A percentile compares a stretch with the other conserved stretches of the same genome.
Conservation (phyloP, 2,797 vertebrate species). For the Glyptemys insculpta region DNA sequence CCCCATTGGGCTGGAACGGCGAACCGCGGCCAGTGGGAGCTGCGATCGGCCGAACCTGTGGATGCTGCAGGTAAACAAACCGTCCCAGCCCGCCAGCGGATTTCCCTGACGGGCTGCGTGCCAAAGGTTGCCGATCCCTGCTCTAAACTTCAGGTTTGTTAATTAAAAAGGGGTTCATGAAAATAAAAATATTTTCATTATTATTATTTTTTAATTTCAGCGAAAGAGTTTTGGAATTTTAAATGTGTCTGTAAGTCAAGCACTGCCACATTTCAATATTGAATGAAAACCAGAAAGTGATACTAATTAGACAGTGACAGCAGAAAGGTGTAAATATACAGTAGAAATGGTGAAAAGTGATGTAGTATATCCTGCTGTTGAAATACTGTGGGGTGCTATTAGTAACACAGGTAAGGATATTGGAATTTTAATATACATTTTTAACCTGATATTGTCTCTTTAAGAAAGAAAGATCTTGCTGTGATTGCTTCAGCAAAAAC, state of each 20-base stretch:
- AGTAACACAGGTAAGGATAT: background rate
- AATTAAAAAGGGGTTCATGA: background rate
- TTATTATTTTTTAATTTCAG: background rate
- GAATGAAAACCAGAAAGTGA: background rate
- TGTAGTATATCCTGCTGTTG: background rate
- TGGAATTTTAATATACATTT: background rate
- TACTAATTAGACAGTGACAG: background rate
- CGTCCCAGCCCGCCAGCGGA: too few relatives aligned
- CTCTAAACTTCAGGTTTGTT: background rate
- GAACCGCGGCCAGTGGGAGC: too few relatives aligned
- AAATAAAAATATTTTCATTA: background rate
- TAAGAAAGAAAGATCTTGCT: slow-evolving; percentile 12
- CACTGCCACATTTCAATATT: background rate
- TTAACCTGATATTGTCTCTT: slow-evolving; percentile 51
- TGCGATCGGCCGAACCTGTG: too few relatives aligned
- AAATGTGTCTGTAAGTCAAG: background rate
- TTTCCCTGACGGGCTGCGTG: too few relatives aligned
- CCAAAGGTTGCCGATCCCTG: background rate
- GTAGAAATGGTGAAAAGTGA: background rate
- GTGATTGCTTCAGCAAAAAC: background rate
- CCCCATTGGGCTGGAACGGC: too few relatives aligned
- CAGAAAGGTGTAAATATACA: background rate
- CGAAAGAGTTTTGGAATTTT: background rate
- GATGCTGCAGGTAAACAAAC: too few relatives aligned
- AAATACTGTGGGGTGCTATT: background rate